phyloP scores from a whole-genome alignment of 2,113 vertebrate species.

The Plotosus lineatus region DNA sequence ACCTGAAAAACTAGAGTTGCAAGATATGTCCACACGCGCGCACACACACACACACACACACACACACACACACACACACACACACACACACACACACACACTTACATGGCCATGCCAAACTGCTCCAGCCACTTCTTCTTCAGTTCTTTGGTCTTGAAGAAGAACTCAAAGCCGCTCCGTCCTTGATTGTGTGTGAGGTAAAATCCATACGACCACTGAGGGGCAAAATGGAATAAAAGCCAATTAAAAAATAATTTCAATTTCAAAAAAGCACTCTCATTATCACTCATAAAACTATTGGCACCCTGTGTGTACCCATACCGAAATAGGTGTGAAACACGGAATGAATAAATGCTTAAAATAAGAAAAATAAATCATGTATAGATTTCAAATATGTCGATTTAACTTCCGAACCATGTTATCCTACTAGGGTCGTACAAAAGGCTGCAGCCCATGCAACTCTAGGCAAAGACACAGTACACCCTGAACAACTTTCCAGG shows the following conservation, averaged over 20 bases:
- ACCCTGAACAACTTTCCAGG: too few species aligned
- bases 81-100: conserved; percentile 55
- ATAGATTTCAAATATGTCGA: too few species aligned
- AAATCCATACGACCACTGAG: conserved; percentile 97
- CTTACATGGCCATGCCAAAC: conserved; percentile 99
- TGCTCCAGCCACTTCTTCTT: conserved; percentile 99
- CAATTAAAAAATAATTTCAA: background rate
- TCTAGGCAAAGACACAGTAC: too few species aligned
- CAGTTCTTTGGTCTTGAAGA: conserved; percentile 98
- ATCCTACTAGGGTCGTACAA: too few species aligned
- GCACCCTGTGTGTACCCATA: background rate
- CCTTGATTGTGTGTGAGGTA: conserved; percentile 97
- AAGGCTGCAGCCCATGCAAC: too few species aligned
- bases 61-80: conserved; percentile 13
- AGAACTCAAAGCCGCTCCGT: conserved; percentile 94
- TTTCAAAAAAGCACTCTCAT: too few species aligned
- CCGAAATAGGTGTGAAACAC: too few species aligned
- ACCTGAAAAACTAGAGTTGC: conserved; percentile 59
- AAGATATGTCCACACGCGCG: background rate
- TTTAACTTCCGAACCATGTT: too few species aligned
- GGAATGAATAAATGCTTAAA: too few species aligned
- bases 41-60: conserved; percentile 1
- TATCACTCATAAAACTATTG: background rate
- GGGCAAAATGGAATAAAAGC: conserved; percentile 32
- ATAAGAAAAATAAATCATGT: background rate